A percentile compares a stretch with the other conserved stretches of the same genome.
Conservation (phyloP, 2,888 invertebrate genomes). For the Drosophila longiperda region DNA sequence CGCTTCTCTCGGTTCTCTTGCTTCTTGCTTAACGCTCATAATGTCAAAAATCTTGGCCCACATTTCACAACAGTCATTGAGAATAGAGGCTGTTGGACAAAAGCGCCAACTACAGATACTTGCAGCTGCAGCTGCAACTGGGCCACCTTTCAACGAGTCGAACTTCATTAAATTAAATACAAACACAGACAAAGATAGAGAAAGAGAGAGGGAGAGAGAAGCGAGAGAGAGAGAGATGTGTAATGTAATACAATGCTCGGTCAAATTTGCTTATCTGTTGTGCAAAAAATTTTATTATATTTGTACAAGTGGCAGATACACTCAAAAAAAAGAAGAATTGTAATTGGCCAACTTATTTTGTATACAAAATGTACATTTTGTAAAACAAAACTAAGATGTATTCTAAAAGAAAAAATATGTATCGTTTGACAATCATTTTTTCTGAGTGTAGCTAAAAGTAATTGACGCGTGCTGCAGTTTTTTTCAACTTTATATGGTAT, state of each 20-base stretch:
- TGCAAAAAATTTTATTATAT: not conserved
- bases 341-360: not conserved
- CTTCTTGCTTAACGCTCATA: conserved; percentile 44
- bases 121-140: conserved; percentile 10
- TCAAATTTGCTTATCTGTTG: conserved; percentile 1
- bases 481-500: not conserved
- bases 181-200: not conserved
- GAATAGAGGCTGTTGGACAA: conserved; percentile 30
- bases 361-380: too few relatives aligned
- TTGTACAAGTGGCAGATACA: not conserved
- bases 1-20: not conserved
- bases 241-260: not conserved
- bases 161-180: conserved; percentile 31
- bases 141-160: not conserved
- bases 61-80: conserved; percentile 43
- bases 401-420: not conserved
- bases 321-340: not conserved
- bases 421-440: not conserved
- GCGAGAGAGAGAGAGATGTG: not conserved
- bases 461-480: not conserved
- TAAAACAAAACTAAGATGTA: not conserved
- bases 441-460: not conserved
- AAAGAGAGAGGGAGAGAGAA: not conserved
- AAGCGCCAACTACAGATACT: conserved; percentile 22
- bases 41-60: conserved; percentile 74